Conservation (phyloP, 2,113 vertebrate genomes). For the Silurus asotus region DNA sequence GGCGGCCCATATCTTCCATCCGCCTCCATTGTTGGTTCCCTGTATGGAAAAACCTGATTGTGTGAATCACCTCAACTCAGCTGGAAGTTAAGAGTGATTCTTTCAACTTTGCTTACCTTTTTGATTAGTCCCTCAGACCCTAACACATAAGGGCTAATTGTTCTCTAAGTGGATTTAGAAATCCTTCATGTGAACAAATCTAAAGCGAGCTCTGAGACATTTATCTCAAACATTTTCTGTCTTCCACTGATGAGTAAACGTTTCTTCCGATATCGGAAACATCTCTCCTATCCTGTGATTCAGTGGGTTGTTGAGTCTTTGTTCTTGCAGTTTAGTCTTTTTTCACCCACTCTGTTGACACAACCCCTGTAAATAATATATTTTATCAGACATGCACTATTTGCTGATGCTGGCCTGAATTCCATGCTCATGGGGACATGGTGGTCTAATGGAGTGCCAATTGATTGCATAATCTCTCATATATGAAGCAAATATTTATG, state of each 20-base stretch:
- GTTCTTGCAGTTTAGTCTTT: background rate
- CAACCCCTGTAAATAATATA: background rate
- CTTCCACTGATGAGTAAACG: background rate
- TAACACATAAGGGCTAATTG: background rate
- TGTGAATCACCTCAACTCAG: conserved; percentile 7
- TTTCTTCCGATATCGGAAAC: background rate
- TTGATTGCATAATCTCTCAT: background rate
- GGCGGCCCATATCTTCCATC: background rate
- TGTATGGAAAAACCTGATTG: background rate
- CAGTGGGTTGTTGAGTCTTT: conserved; percentile 18
- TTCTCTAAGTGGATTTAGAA: background rate
- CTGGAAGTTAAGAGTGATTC: background rate
- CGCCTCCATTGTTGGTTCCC: conserved; percentile 16
- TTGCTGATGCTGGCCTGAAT: background rate
- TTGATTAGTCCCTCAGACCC: background rate
- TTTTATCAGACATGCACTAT: background rate
- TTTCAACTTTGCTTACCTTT: conserved; percentile 13
- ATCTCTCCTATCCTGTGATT: background rate
- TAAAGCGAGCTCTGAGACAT: background rate
- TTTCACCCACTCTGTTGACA: background rate
- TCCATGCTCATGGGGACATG: background rate
- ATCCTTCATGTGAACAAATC: background rate
- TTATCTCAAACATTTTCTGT: background rate
- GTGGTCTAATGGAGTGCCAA: background rate
- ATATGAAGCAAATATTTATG: background rate